Evolutionary conservation across 2,797 vertebrate genomes (phyloP), one percentile per base, ranked within the genome.

Genomic region (Oreochromis mossambicus): DNA sequence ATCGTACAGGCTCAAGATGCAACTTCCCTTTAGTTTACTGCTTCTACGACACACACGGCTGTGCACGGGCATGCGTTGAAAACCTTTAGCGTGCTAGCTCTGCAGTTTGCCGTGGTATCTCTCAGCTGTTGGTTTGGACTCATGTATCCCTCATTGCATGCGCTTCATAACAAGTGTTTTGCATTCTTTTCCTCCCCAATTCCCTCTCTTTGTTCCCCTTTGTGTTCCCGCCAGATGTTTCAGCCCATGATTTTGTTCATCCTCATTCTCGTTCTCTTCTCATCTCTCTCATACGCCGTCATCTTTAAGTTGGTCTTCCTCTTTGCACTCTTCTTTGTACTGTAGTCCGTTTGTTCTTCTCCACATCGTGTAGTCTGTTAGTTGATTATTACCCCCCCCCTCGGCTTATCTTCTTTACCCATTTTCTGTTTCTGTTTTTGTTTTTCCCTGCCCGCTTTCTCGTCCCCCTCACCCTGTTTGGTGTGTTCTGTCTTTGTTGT

Each of bases 131-230:
- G 96, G 95, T 97, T 96, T 97, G 97, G 96, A 97, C 94, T 97
- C 97, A 97, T 95, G 97, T 96, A 96, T 97, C 97, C 96, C 93
- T 94, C 97, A 97, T 97, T 96, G 98, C 98, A 99, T 98, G 98
- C 96, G 97, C 97, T 97, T 97, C 97, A 96, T 98, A 97, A 98
- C 97, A 95, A 92, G 97, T 97, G 97, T 98, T 97, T 97, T 97
- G 97, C 98, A 96, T 97, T 97, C 96, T 97, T 97, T 96, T 86
- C 93, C 94, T 95, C 94, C 90, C 91, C 86, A 46, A 81, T 36
- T 87, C 92, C 93, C 93, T 95, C 93, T 95, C 91, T 96, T 96
- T 96, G 96, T 94, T 96, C 96, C 96, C 96, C 95, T 96, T 96
- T 93, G 91, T 95, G 90, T 92, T 97, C 97, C 97, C 96, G 96